These are phyloP conservation scores for Wiebesia pumilae DNA, from an alignment of 1,140 invertebrate genomes.

Conservation along the genomic window DNA sequence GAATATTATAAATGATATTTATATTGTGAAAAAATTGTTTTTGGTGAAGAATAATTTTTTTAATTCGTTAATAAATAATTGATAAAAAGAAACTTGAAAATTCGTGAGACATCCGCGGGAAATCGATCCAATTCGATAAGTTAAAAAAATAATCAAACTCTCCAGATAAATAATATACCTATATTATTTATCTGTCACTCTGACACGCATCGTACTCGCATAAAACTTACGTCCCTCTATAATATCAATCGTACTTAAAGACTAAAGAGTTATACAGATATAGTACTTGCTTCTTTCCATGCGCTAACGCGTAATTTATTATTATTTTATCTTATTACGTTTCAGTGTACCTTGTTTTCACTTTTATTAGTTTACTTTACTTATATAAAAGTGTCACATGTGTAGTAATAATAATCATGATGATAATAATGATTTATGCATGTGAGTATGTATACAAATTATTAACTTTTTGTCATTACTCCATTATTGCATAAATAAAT, in stretches of 20 bases:
- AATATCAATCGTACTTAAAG: constrained; percentile 52
- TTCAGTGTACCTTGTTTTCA: constrained; percentile 25
- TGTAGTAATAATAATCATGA: constrained; percentile 35
- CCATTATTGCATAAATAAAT: constrained; percentile 41
- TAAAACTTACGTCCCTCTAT: constrained; percentile 47
- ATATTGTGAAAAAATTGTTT: not conserved
- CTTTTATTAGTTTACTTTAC: constrained; percentile 32
- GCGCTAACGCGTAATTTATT: constrained; percentile 26
- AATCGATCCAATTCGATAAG: constrained; percentile 37
- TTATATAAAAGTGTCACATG: constrained; percentile 41
- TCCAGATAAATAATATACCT: constrained; percentile 25
- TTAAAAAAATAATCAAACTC: constrained; percentile 26
- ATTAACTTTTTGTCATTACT: constrained; percentile 29
- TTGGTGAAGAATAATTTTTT: not conserved
- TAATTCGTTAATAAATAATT: not conserved
- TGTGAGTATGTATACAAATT: constrained; percentile 23
- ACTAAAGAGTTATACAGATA: constrained; percentile 51
- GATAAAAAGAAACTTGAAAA: constrained; percentile 6
- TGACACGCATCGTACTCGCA: constrained; percentile 52
- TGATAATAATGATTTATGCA: constrained; percentile 44
- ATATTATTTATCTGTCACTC: constrained; percentile 43
- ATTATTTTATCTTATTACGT: constrained; percentile 35
- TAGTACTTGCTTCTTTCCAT: constrained; percentile 44
- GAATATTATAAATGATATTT: not conserved
- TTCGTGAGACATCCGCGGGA: constrained; percentile 25